Base-by-base conservation (phyloP, 2,113 vertebrate genomes). In the Tragelaphus buxtoni region DNA sequence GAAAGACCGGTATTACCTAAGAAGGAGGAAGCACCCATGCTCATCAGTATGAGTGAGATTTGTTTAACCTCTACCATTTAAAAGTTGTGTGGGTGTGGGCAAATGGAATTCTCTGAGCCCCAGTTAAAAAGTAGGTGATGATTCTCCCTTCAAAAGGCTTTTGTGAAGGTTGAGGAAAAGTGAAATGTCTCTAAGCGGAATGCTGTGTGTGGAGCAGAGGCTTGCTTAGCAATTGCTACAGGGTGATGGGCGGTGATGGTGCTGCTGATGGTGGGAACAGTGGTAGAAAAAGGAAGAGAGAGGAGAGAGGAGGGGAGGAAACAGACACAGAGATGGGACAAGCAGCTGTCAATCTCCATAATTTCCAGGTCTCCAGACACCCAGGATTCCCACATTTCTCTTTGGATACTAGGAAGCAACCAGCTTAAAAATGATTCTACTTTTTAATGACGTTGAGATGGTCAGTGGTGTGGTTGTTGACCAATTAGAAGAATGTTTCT, bases 21-120 rank as follows among this genome's bases (percentile, higher is more conserved):
- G 1, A 1, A 47, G 81, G 20, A 77, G 42, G 12, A 55, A 81
- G n/a, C 63, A 35, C 17, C 32, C 63, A 18, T 5, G 10, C n/a
- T 69, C 3, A 3, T 30, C n/a, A 26, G 26, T 0, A 4, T 47
- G 60, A 26, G 6, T n/a, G 61, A 65, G 12, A 47, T 80, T 49
- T 55, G 45, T 58, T 80, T 53, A 58, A 18, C 65, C 65, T 65
- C 42, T 2, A 42, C n/a, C 39, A 79, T 60, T 35, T 58, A 26
- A 79, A 89, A 91, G 32, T 61, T 81, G 4, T 47, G 30, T 56
- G 55, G 55, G n/a, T 91, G 55, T 65, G 9, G 65, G 49, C 28
- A 45, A 92, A 79, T 30, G 30, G 13, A 89, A 65, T 93, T 92
- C 49, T 90, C 60, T 92, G 53, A 82, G 77, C 9, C 88, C 55